Conservation (phyloP, 2,113 vertebrate genomes). For the Silurus glanis region DNA sequence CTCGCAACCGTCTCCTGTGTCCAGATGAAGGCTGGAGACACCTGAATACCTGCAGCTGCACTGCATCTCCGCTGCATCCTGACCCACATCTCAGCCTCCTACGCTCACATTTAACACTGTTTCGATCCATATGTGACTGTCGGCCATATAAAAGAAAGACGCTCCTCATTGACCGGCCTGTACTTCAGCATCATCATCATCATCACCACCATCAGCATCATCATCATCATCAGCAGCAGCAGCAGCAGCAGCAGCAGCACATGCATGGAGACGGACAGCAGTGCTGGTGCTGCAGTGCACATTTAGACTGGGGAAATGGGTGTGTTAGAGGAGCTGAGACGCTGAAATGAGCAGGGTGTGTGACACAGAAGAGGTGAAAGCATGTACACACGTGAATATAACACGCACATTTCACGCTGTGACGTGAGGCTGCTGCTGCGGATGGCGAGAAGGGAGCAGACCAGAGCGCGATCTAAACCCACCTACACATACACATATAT, state of each 20-base stretch:
- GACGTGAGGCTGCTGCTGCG: not conserved
- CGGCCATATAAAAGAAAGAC: not conserved
- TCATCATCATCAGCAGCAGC: not conserved
- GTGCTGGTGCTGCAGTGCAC: conserved; percentile 37
- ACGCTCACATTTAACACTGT: too few species aligned
- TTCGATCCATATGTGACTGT: not conserved
- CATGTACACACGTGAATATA: conserved; percentile 3
- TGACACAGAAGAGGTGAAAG: not conserved
- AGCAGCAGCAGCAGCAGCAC: conserved; percentile 5
- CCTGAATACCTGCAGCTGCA: conserved; percentile 22
- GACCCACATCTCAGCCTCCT: not conserved
- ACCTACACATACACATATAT: not conserved
- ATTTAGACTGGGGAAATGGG: conserved; percentile 18
- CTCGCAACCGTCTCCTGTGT: not conserved
- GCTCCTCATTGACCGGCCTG: conserved; percentile 10
- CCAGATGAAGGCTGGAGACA: not conserved
- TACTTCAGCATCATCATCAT: not conserved
- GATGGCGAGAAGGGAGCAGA: not conserved
- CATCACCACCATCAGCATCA: not conserved
- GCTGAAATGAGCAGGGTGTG: conserved; percentile 1
- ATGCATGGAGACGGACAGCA: conserved; percentile 21
- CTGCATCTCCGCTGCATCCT: not conserved
- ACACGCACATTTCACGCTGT: not conserved
- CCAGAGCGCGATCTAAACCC: not conserved
- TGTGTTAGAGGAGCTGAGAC: conserved; percentile 23